Percentiles rank a stretch among this genome's conserved stretches.
Conservation (phyloP, 2,797 vertebrate genomes). For the Scleropages formosus region DNA sequence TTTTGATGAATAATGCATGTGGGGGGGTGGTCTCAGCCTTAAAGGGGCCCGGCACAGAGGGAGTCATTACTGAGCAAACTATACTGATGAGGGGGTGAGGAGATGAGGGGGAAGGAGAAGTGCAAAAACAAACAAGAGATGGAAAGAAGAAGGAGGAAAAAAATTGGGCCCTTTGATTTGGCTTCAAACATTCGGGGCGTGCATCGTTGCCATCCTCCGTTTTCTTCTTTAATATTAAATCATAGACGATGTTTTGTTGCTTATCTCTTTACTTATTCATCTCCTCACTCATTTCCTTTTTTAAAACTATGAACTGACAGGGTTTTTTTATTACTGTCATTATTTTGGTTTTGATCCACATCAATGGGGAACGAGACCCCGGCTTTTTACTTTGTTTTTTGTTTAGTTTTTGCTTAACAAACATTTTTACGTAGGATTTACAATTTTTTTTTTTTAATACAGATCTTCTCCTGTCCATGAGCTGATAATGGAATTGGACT, state of each 20-base stretch:
- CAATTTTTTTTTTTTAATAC: not conserved
- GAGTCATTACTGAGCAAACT: slow-evolving; percentile 80
- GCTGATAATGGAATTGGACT: no score
- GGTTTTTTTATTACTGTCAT: not conserved
- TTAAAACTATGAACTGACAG: slow-evolving; percentile 10
- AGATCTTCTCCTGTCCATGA: not conserved
- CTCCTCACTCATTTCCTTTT: not conserved
- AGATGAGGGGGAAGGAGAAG: slow-evolving; percentile 2
- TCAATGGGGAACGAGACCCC: not conserved
- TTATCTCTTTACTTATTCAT: slow-evolving; percentile 30
- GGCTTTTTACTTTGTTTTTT: slow-evolving; percentile 62
- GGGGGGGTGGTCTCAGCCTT: slow-evolving; percentile 63
- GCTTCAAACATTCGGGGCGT: slow-evolving; percentile 62
- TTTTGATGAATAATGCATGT: slow-evolving; percentile 82
- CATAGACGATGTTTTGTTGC: slow-evolving; percentile 31
- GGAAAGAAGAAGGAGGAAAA: slow-evolving; percentile 36
- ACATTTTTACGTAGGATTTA: not conserved
- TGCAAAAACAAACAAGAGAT: slow-evolving; percentile 39
- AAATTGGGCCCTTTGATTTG: slow-evolving; percentile 61
- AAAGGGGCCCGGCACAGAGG: slow-evolving; percentile 78
- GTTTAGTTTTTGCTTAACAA: slow-evolving; percentile 44
- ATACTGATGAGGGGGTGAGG: slow-evolving; percentile 67
- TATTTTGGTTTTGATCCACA: slow-evolving; percentile 1
- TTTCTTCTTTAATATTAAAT: slow-evolving; percentile 37
- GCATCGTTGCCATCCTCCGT: slow-evolving; percentile 53